These are phyloP conservation scores for Tipula vernalis DNA, from an alignment of 2,888 invertebrate species.

Conservation along the genomic window DNA sequence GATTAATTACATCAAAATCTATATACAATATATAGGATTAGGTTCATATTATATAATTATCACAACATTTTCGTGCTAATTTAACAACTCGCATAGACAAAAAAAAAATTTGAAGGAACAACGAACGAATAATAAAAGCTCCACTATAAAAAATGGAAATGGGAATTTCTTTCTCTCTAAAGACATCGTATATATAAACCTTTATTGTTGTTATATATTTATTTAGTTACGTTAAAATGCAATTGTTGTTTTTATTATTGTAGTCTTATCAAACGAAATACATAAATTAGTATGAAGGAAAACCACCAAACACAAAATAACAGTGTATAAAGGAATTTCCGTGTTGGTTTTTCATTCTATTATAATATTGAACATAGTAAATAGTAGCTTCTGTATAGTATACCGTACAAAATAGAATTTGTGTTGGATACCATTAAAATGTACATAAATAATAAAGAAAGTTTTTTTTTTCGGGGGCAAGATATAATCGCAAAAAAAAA, in stretches of 20 bases:
- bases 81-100: too few relatives aligned
- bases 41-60: too few relatives aligned
- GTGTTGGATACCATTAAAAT: not conserved
- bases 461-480: not conserved
- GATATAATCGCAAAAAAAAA: not conserved
- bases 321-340: not conserved
- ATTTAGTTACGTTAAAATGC: not conserved
- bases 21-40: too few relatives aligned
- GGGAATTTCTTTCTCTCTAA: not conserved
- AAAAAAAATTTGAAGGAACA: too few relatives aligned
- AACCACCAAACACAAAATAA: not conserved
- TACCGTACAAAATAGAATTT: not conserved
- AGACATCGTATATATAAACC: not conserved
- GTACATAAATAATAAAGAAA: not conserved
- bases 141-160: not conserved
- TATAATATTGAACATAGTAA: not conserved
- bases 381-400: not conserved
- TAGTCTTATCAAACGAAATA: not conserved
- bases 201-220: too few relatives aligned
- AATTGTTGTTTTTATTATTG: not conserved
- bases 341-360: not conserved
- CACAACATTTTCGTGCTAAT: too few relatives aligned
- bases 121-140: too few relatives aligned
- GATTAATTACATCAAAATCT: not conserved
- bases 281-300: not conserved